Conservation (phyloP, 1,140 invertebrate genomes). For the Brachionus koreanus region DNA sequence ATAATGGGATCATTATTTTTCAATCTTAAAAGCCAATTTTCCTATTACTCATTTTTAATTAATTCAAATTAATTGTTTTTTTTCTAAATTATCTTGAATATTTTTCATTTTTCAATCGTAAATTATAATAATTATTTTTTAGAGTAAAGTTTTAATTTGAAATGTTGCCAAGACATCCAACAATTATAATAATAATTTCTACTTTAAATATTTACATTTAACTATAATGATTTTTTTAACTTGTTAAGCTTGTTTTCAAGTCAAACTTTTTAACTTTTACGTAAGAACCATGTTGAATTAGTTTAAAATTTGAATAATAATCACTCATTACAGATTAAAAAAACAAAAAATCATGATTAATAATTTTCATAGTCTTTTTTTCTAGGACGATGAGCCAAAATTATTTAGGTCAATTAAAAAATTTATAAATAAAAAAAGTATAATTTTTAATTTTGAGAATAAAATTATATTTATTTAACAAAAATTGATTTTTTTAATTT, state of each 20-base stretch:
- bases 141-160: not conserved
- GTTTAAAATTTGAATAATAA: too few species aligned
- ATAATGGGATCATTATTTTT: too few species aligned
- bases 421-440: not conserved
- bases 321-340: too few species aligned
- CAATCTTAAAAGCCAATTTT: too few species aligned
- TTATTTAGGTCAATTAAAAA: not conserved
- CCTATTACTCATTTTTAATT: too few species aligned
- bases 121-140: not conserved
- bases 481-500: not conserved
- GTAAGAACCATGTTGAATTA: too few species aligned
- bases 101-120: too few species aligned
- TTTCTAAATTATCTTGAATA: too few species aligned
- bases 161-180: not conserved
- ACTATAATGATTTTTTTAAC: not conserved
- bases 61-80: too few species aligned
- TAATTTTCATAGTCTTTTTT: not conserved
- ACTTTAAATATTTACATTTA: not conserved
- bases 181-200: not conserved
- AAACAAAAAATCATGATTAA: too few species aligned
- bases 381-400: not conserved
- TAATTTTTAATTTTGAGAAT: not conserved
- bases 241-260: not conserved
- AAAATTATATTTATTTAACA: too few species aligned
- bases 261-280: too few species aligned